Conservation (phyloP, 2,888 invertebrate species). For the Palloptera scutellata region DNA sequence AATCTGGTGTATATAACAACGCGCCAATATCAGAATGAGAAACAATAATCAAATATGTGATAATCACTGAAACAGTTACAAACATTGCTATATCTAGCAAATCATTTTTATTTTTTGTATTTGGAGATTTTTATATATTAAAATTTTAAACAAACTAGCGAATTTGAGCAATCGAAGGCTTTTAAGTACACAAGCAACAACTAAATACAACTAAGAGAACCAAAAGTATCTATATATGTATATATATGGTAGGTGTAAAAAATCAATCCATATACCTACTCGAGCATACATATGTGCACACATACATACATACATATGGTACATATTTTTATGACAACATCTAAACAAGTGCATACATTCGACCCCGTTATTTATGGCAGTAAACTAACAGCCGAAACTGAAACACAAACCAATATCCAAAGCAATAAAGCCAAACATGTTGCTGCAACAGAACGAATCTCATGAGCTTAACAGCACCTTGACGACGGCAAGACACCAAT, state of each 20-base stretch:
- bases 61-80: no score
- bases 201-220: neutral
- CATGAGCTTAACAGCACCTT: slow-evolving; percentile 2
- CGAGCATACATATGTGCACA: slow-evolving; percentile 2
- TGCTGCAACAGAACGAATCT: slow-evolving; percentile 5
- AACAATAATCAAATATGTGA: no score
- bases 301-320: neutral
- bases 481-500: neutral
- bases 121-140: no score
- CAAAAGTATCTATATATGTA: neutral
- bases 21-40: no score
- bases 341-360: slow-evolving; percentile 7
- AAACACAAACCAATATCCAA: slow-evolving; percentile 7
- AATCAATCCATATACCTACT: no score
- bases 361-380: slow-evolving; percentile 29
- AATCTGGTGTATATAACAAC: no score
- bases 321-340: neutral
- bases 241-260: slow-evolving; percentile 9
- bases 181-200: no score
- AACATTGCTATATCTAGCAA: no score
- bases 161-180: no score
- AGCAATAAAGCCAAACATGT: slow-evolving; percentile 3
- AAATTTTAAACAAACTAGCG: slow-evolving; percentile 9
- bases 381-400: slow-evolving; percentile 17
- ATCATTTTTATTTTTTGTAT: no score